A percentile compares a stretch with the other conserved stretches of the same genome.
These are phyloP conservation scores for Onychomys arenicola DNA, from an alignment of 2,797 vertebrate species.

Conservation along the genomic window DNA sequence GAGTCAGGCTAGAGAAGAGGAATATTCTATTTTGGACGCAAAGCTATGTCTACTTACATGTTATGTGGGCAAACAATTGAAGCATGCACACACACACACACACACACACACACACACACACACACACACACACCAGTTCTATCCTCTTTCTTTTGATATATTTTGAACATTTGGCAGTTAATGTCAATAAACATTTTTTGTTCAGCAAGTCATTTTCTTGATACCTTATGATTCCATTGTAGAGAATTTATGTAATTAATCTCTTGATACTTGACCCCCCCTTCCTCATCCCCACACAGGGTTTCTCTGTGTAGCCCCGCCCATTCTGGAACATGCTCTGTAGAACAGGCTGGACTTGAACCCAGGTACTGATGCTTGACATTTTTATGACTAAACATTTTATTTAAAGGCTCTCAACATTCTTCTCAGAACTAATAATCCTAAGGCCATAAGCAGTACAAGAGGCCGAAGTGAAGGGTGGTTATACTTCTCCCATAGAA, in stretches of 20 bases:
- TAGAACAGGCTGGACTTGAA: too few relatives aligned
- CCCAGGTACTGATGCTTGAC: neutral
- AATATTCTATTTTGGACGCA: neutral
- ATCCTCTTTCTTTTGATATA: neutral
- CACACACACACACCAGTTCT: neutral
- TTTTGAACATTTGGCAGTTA: constrained; percentile 1
- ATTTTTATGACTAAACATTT: constrained; percentile 39
- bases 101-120: neutral
- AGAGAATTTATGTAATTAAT: constrained; percentile 7
- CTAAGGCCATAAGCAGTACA: neutral
- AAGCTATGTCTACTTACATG: neutral
- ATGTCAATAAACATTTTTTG: neutral
- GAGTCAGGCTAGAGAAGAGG: constrained; percentile 3
- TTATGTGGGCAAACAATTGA: neutral
- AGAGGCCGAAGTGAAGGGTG: neutral
- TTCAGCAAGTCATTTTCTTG: neutral
- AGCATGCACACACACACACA: neutral
- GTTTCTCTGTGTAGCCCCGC: too few relatives aligned
- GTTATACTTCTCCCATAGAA: too few relatives aligned
- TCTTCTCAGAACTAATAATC: constrained; percentile 1
- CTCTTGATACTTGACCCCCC: neutral
- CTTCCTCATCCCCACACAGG: too few relatives aligned
- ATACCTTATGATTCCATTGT: constrained; percentile 32
- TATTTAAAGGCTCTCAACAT: neutral
- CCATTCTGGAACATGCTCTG: too few relatives aligned